Base-by-base conservation (phyloP, 2,113 vertebrate genomes). In the Falcunculus frontatus region DNA sequence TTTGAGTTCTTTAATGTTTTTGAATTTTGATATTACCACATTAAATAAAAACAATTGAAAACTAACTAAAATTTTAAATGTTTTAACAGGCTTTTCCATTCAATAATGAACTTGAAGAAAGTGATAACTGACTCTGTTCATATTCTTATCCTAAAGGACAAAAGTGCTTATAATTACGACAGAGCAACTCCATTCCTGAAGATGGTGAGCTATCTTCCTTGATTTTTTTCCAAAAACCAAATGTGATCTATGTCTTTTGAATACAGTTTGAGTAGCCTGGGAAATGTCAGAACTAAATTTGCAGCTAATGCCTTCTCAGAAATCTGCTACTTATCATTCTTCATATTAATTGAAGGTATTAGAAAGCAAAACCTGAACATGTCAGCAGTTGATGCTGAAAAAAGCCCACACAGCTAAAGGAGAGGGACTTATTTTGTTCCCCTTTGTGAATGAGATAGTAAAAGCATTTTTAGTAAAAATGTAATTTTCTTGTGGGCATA, bases 71-170 rank as follows among this genome's bases (percentile, higher is more conserved):
- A 57, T 52, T 82, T 89, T 33, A 55, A 89, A 73, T 67, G 19
- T 68, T 96, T 96, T 94, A 85, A 21, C 96, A 99, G 99, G 94
- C 98, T 99, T 91, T 99, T 98, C 94, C 98, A 98, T 52, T 98
- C 99, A 15, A 93, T 99, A 85, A 95, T 98, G 91, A 98, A 97
- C 81, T 83, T 99, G 97, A 99, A 98, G 75, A 97, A 97, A 91
- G 98, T 99, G 83, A 98, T 99, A 73, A 97, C 96, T 94, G 98
- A 98, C 92, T 98, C 99, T 78, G 97, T 96, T 89, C 98, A 99
- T 95, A 97, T 99, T 97, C 98, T 99, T 90, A 94, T 99, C 68
- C 97, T 99, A 47, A 98, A 98, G 90, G 98, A 99, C 96, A 99
- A 99, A 96, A 97, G 37, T 70, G 81, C 18, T 4, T 99, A 98